phyloP scores from a whole-genome alignment of 2,888 invertebrate species.

The Macaria notata region DNA sequence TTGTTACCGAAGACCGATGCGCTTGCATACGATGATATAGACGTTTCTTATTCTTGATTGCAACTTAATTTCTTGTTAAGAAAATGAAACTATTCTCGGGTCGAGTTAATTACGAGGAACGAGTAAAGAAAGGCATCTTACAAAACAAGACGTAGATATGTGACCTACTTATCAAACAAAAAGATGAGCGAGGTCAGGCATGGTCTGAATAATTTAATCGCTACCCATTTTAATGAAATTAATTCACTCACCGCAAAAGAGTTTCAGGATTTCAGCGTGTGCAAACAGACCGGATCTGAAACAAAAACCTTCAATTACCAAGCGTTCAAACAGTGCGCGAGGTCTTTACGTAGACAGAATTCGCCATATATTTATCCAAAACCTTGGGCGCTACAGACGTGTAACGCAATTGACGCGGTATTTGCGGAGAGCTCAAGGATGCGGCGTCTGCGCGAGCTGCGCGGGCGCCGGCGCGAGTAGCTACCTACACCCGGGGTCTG shows the following conservation, averaged over 20 bases:
- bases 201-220: background rate
- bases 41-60: too few relatives aligned
- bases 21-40: slow-evolving; percentile 12
- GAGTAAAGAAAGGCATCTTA: too few relatives aligned
- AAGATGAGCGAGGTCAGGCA: slow-evolving; percentile 4
- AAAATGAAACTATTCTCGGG: too few relatives aligned
- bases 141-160: background rate
- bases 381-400: slow-evolving; percentile 45
- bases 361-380: slow-evolving; percentile 41
- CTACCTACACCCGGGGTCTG: too few relatives aligned
- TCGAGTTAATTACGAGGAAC: too few relatives aligned
- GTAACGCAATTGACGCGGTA: slow-evolving; percentile 40
- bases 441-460: slow-evolving; percentile 28
- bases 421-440: slow-evolving; percentile 49
- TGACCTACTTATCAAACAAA: background rate
- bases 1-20: slow-evolving; percentile 36
- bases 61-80: too few relatives aligned
- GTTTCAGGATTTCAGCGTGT: slow-evolving; percentile 17
- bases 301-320: slow-evolving; percentile 28
- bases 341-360: slow-evolving; percentile 30
- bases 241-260: slow-evolving; percentile 12
- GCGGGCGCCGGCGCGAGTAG: slow-evolving; percentile 28
- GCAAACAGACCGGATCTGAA: slow-evolving; percentile 26
- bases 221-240: background rate
- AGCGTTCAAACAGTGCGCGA: slow-evolving; percentile 23